Evolutionary conservation across 2,113 vertebrate species (phyloP), one percentile per base, ranked within the genome.

Genomic region (Nansenia antarctica): DNA sequence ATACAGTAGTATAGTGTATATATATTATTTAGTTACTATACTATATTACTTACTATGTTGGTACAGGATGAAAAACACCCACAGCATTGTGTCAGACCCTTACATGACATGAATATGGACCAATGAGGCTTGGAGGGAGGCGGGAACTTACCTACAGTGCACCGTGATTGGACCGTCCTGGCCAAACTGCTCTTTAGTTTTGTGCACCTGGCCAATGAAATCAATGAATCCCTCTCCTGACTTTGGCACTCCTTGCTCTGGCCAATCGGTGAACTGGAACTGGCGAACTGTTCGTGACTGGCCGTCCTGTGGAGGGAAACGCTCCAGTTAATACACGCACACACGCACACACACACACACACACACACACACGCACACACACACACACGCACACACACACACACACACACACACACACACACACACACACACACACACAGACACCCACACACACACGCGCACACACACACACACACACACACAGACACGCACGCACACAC

Each of bases 241-340:
- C 75, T 92, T 92, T 86, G 91, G 91, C 86, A 92, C 90, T 71
- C 91, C 91, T 85, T 92, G 91, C 70, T 92, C 91, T 9, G 91
- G 91, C 91, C 91, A 92, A 70, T 92, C 91, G 0, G 91, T 92
- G 77, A 92, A 92, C 86, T 92, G 91, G 84, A 92, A 92, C 75
- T 92, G 91, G 77, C 91, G 90, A 65, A 92, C 90, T 18, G 91
- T 92, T 45, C 91, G 77, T 5, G 91, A 92, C 60, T 92, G 91
- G 57, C 91, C 91, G 2, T 92, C 91, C 91, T 92, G 71, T 5
- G 20, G 2, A 29, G 6, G 24, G 27, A 0, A 2, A 42, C 18
- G 12, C 5, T 15, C 39, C 45, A 49, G 20, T 20, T n/a, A 49
- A n/a, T 7, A 49, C 14, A 57, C 15, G 27, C 20, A 26, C 9